Conservation (phyloP, 1,140 invertebrate genomes). For the Parapsyche elsis region DNA sequence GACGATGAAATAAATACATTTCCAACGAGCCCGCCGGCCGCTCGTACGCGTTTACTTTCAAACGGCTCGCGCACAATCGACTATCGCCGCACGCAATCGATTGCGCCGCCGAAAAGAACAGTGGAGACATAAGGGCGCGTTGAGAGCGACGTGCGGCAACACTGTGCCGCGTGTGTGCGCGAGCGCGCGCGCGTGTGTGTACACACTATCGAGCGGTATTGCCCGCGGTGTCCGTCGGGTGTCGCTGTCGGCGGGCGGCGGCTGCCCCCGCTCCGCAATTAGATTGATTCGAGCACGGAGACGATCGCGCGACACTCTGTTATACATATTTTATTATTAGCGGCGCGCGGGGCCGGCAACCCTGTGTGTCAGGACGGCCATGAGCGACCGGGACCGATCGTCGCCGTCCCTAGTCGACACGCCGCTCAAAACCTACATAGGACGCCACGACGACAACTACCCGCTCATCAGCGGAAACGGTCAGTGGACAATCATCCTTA, state of each 20-base stretch:
- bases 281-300: slow-evolving; percentile 57
- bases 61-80: too few species aligned
- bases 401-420: slow-evolving; percentile 82
- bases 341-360: slow-evolving; percentile 62
- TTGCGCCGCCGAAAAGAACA: too few species aligned
- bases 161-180: background rate
- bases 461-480: slow-evolving; percentile 79
- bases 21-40: too few species aligned
- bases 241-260: slow-evolving; percentile 30
- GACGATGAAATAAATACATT: too few species aligned
- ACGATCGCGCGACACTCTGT: too few species aligned
- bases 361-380: slow-evolving; percentile 70
- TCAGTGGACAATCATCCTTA: slow-evolving; percentile 67
- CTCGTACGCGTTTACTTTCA: too few species aligned
- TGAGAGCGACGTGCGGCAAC: background rate
- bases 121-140: too few species aligned
- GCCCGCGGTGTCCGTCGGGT: background rate
- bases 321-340: slow-evolving; percentile 61
- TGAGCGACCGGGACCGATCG: slow-evolving; percentile 83
- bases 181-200: background rate
- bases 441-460: slow-evolving; percentile 79
- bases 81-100: too few species aligned
- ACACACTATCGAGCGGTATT: background rate
- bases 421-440: slow-evolving; percentile 81
- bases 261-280: slow-evolving; percentile 51